Evolutionary conservation across 2,113 vertebrate species (phyloP).

Genomic region (Protobothrops mucrosquamatus): DNA sequence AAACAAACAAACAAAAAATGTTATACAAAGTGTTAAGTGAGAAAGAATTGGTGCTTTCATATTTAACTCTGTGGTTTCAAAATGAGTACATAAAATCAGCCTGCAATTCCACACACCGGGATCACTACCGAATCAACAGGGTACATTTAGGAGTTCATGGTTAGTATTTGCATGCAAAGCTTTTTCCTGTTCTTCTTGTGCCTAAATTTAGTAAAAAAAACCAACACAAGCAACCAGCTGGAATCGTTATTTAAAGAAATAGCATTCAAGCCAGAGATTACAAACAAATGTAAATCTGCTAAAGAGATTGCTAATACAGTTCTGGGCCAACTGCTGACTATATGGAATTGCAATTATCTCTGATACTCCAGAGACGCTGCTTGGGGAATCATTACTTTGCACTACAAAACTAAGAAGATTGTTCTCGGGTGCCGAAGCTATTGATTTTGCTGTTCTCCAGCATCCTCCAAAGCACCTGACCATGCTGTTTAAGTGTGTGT

Average conservation of each 20-base stretch:
- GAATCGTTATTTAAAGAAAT: conserved; percentile 37
- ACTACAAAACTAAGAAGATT: conserved; percentile 56
- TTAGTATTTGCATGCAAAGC: not conserved
- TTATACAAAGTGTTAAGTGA: not conserved
- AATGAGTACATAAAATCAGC: conserved; percentile 37
- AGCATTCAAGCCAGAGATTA: conserved; percentile 53
- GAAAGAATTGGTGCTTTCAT: conserved; percentile 22
- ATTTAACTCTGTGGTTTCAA: conserved; percentile 59
- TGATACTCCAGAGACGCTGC: conserved; percentile 36
- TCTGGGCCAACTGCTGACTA: conserved; percentile 53
- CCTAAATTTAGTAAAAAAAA: not conserved
- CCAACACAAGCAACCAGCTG: not conserved
- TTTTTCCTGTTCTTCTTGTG: not conserved
- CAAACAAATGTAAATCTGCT: conserved; percentile 59
- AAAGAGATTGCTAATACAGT: conserved; percentile 57
- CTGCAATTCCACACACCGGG: too few species aligned
- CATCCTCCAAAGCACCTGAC: conserved; percentile 57
- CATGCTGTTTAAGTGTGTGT: conserved; percentile 57
- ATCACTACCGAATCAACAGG: not conserved
- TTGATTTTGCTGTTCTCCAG: conserved; percentile 63
- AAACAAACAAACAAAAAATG: not conserved
- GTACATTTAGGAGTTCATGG: not conserved
- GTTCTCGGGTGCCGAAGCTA: conserved; percentile 55
- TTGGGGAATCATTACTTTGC: conserved; percentile 49
- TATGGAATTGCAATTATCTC: conserved; percentile 55